Evolutionary conservation across 2,113 vertebrate species (phyloP), one percentile per base, ranked within the genome.

Genomic region (Camelus dromedarius): DNA sequence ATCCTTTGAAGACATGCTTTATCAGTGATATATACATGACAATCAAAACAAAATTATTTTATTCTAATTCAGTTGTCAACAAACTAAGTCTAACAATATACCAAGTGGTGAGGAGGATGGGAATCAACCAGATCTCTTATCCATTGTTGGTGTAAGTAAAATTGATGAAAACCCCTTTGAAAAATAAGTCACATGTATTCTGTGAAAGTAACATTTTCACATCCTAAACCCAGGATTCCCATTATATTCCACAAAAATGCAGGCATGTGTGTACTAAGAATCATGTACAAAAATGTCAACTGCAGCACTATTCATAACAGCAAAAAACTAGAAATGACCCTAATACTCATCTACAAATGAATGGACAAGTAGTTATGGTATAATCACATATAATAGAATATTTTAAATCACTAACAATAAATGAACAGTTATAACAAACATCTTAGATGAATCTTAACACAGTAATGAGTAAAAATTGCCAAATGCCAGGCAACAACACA

Each of bases 401-500:
- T 81, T 77, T 76, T 87, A 82, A 83, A 72, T 35, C 8, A 56
- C 8, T 66, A 42, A 75, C 89, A 95, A 95, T 20, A 86, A 91
- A 22, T 26, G 42, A 64, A 87, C 16, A 81, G 28, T 66, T 70
- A 77, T 35, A 38, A 20, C 46, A 81, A 95, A 90, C 8, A 73
- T 89, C 8, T 77, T 6, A 81, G 35, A 60, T 75, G 42, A 95
- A 54, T 48, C 58, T 95, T 76, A 83, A 87, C 24, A 72, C 24
- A 70, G 56, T 77, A 8, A 48, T 54, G 48, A 86, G 58, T 73
- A 19, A 97, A 92, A 89, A 95, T 13, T 80, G 28, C n/a, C 19
- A 80, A 81, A 56, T 6, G 4, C 35, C 35, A 70, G 42, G n/a
- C 20, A 82, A 76, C 1, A 76, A 81, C 13, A 69, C 4, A 56